Conservation (phyloP, 2,113 vertebrate genomes). For the Tinamus guttatus region DNA sequence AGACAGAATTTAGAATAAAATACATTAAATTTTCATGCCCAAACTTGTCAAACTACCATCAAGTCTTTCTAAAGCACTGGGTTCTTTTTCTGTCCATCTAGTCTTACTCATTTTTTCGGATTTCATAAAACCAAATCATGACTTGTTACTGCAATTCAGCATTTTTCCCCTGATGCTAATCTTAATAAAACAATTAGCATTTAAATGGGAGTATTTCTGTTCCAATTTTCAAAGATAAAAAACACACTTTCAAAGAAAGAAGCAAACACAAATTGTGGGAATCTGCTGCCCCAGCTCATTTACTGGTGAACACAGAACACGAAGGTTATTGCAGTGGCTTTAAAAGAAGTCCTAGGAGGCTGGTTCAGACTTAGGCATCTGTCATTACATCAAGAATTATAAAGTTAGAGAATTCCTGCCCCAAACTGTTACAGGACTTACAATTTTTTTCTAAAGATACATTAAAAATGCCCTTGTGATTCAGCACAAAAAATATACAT, state of each 20-base stretch:
- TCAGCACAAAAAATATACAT: not conserved
- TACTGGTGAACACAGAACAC: not conserved
- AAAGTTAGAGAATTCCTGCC: not conserved
- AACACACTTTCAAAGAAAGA: not conserved
- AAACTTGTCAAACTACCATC: slow-evolving; percentile 19
- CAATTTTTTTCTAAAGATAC: not conserved
- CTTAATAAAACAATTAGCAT: slow-evolving; percentile 4
- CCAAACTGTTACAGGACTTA: not conserved
- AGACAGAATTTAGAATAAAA: slow-evolving; percentile 42
- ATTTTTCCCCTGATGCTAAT: slow-evolving; percentile 16
- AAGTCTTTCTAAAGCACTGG: slow-evolving; percentile 28
- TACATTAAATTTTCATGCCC: slow-evolving; percentile 66
- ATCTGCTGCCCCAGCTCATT: not conserved
- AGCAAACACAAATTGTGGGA: not conserved
- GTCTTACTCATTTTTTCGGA: slow-evolving; percentile 22
- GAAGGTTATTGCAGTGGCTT: not conserved
- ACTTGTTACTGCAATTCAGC: slow-evolving; percentile 38
- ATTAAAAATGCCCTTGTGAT: not conserved
- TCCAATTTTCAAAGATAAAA: not conserved
- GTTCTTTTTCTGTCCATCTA: slow-evolving; percentile 48
- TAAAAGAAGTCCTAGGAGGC: not conserved
- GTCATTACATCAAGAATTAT: not conserved
- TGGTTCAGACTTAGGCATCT: not conserved
- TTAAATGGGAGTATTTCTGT: not conserved
- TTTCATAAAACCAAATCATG: slow-evolving; percentile 36